These are phyloP conservation scores for Adrianichthys oophorus DNA, from an alignment of 2,797 vertebrate species.

Conservation along the genomic window DNA sequence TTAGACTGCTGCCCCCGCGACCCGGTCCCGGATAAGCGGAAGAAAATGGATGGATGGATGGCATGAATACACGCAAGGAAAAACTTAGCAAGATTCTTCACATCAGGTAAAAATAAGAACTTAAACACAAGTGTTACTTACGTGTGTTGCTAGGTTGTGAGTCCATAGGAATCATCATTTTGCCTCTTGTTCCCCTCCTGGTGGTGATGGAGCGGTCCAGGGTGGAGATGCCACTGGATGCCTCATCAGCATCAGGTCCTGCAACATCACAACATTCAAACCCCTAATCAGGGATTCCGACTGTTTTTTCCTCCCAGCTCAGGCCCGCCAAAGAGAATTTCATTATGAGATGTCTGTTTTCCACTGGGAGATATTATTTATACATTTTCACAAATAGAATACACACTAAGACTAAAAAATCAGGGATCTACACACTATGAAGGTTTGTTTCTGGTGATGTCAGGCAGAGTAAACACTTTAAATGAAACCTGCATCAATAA, in stretches of 20 bases:
- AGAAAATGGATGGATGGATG: too few relatives aligned
- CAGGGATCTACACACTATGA: not conserved
- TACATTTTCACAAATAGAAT: not conserved
- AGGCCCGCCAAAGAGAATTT: not conserved
- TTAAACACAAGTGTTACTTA: slow-evolving; percentile 62
- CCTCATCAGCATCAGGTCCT: slow-evolving; percentile 88
- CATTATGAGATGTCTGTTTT: not conserved
- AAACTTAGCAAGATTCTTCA: not conserved
- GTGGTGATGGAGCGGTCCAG: slow-evolving; percentile 87
- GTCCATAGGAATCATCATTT: slow-evolving; percentile 96
- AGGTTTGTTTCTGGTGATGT: not conserved
- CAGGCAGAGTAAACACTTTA: not conserved
- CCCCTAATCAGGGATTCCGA: not conserved
- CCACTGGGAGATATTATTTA: not conserved
- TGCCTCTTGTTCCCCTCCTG: slow-evolving; percentile 86
- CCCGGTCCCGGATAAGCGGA: too few relatives aligned
- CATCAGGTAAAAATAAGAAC: not conserved
- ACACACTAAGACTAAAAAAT: not conserved
- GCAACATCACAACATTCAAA: not conserved
- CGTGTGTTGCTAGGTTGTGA: slow-evolving; percentile 88
- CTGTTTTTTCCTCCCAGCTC: not conserved
- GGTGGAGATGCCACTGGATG: slow-evolving; percentile 88
- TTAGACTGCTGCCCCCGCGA: too few relatives aligned
- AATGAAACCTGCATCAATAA: not conserved
- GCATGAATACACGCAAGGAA: not conserved